Conservation (phyloP, 2,888 invertebrate species). For the Melieria omissa region DNA sequence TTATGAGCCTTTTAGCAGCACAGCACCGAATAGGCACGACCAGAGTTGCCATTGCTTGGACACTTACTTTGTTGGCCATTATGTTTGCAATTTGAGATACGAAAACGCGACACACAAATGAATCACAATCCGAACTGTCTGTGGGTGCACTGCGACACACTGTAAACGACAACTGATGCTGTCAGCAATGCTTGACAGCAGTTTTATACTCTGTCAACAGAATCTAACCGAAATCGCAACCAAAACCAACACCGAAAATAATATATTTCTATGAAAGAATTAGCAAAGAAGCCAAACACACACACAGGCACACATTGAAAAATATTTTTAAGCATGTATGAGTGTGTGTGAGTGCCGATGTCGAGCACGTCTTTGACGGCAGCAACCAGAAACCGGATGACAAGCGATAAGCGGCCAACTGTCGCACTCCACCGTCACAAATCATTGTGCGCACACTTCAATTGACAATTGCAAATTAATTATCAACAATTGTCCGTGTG, state of each 20-base stretch:
- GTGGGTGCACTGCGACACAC: constrained; percentile 32
- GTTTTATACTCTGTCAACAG: constrained; percentile 45
- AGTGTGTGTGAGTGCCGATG: not conserved
- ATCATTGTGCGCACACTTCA: too few relatives aligned
- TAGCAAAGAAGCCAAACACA: constrained; percentile 22
- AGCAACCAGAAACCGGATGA: constrained; percentile 17
- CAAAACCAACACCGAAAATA: not conserved
- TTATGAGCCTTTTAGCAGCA: too few relatives aligned
- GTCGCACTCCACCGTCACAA: too few relatives aligned
- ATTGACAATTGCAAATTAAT: too few relatives aligned
- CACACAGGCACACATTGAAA: constrained; percentile 4
- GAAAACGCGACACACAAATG: constrained; percentile 25
- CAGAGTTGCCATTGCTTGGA: too few relatives aligned
- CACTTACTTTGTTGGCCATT: constrained; percentile 62
- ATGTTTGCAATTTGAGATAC: constrained; percentile 33
- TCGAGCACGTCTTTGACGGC: too few relatives aligned
- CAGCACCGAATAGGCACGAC: too few relatives aligned
- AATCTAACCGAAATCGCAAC: constrained; percentile 15
- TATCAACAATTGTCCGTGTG: too few relatives aligned
- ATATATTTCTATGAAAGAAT: constrained; percentile 17
- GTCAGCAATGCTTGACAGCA: constrained; percentile 46
- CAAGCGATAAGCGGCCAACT: constrained; percentile 1
- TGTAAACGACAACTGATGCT: constrained; percentile 50
- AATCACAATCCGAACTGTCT: constrained; percentile 19
- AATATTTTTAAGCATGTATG: not conserved